Base-by-base conservation (phyloP, 2,888 invertebrate species). In the Scaptomyza parva region DNA sequence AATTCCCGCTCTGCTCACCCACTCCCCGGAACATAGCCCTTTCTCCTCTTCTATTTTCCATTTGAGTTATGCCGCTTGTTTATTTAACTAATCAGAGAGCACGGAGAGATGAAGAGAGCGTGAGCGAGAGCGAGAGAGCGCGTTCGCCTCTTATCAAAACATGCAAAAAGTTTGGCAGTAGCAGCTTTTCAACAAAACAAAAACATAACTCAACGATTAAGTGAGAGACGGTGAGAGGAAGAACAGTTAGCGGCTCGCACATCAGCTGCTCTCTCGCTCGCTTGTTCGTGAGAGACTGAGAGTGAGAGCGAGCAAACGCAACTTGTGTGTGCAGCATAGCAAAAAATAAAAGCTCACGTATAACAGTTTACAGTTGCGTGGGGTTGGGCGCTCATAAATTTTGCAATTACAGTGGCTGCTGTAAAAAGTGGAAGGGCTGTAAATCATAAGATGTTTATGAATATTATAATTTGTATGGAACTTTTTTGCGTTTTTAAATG, bases 121-220 rank as follows among this genome's bases (percentile, higher is more conserved):
- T 4, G 54, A 18, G 64, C n/a, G 65, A 26, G 57, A 14, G 37
- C 24, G 50, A 35, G 28, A 28, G 28, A 28, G 17, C 30, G 24
- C 33, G 18, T n/a, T 18, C 22, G 28, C 43, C 66, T 71, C 67
- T 71, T 72, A 62, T 72, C 72, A 72, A 41, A 72, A 67, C 59
- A 65, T 55, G 70, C 12, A 57, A 55, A 35, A 17, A 33, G n/a
- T 20, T 62, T 39, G 50, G 44, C 53, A 57, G 50, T 43, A 22
- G n/a, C 67, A 74, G 65, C 68, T 60, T 62, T 71, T 60, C 47
- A 41, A 39, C 39, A 76, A 78, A 76, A 76, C 79, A 78, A 76
- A 76, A 80, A 83, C 77, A 83, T 71, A 66, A 41, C 62, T 18
- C 60, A 43, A 48, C 24, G 52, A 54, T 22, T 22, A 22, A 22